Conservation (phyloP, 2,797 vertebrate genomes). For the Carapus acus region DNA sequence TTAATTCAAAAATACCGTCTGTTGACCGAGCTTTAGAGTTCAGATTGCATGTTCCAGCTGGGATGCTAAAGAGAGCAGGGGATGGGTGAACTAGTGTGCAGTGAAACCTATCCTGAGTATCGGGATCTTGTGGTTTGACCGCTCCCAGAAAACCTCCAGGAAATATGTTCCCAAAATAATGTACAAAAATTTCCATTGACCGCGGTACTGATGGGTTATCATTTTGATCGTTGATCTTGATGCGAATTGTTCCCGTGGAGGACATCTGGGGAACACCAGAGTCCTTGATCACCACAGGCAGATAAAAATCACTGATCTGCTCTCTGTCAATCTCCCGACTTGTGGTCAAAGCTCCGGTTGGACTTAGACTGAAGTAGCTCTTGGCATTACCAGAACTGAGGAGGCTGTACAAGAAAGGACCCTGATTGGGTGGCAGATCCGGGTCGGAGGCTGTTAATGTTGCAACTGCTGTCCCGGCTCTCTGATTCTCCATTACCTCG, state of each 20-base stretch:
- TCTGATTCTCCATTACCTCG: slow-evolving; percentile 90
- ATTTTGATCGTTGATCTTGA: slow-evolving; percentile 89
- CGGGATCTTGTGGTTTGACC: slow-evolving; percentile 90
- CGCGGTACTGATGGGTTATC: slow-evolving; percentile 94
- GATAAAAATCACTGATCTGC: slow-evolving; percentile 88
- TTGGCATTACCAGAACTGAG: slow-evolving; percentile 82
- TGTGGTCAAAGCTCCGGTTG: slow-evolving; percentile 82
- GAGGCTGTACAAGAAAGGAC: slow-evolving; percentile 88
- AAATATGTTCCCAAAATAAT: slow-evolving; percentile 92
- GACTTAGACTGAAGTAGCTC: slow-evolving; percentile 88
- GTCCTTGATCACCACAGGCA: slow-evolving; percentile 88
- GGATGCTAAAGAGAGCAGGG: slow-evolving; percentile 85
- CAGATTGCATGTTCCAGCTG: slow-evolving; percentile 82
- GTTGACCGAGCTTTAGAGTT: slow-evolving; percentile 82
- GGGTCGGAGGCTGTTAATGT: slow-evolving; percentile 82
- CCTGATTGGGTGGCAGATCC: slow-evolving; percentile 93
- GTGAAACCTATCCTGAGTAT: slow-evolving; percentile 87
- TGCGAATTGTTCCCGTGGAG: slow-evolving; percentile 89
- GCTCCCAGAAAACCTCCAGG: slow-evolving; percentile 87
- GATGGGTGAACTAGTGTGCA: slow-evolving; percentile 88
- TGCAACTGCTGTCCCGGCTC: slow-evolving; percentile 81
- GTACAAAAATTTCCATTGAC: slow-evolving; percentile 87
- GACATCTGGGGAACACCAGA: slow-evolving; percentile 97
- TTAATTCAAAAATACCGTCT: slow-evolving; percentile 90
- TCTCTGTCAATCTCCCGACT: slow-evolving; percentile 93